These are phyloP conservation scores for Burhinus oedicnemus DNA, from an alignment of 2,113 vertebrate species.

Conservation along the genomic window DNA sequence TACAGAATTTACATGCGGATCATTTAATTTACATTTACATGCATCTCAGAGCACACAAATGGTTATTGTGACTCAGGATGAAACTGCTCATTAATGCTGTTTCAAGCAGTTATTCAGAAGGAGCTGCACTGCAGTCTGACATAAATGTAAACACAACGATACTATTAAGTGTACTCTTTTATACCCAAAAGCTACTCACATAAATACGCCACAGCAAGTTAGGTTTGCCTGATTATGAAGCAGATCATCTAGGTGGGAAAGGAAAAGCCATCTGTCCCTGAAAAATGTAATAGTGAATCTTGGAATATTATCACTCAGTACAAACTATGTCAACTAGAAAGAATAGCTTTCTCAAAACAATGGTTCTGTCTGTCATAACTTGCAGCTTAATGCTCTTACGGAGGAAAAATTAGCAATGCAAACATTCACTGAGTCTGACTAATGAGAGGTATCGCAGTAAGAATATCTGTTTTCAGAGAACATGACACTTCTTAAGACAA, in stretches of 20 bases:
- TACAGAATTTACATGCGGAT: background rate
- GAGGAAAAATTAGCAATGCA: background rate
- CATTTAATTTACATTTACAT: background rate
- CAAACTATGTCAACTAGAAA: background rate
- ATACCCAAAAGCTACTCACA: background rate
- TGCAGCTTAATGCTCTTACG: background rate
- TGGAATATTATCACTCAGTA: background rate
- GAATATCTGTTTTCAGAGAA: background rate
- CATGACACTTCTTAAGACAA: background rate
- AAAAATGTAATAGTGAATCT: background rate
- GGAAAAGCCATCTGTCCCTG: background rate
- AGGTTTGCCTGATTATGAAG: background rate
- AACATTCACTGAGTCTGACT: background rate
- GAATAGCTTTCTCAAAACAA: background rate
- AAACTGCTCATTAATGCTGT: background rate
- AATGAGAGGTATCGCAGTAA: background rate
- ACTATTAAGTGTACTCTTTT: background rate
- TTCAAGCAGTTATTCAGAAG: slow-evolving; percentile 19
- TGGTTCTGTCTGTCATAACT: background rate
- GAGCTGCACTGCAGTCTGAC: slow-evolving; percentile 12
- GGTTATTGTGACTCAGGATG: background rate
- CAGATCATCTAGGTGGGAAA: background rate
- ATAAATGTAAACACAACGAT: slow-evolving; percentile 32
- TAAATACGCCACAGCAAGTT: background rate
- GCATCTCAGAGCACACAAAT: slow-evolving; percentile 7